A percentile compares a stretch with the other conserved stretches of the same genome.
These are phyloP conservation scores for Eidolon helvum DNA, from an alignment of 2,113 vertebrate species.

Conservation along the genomic window DNA sequence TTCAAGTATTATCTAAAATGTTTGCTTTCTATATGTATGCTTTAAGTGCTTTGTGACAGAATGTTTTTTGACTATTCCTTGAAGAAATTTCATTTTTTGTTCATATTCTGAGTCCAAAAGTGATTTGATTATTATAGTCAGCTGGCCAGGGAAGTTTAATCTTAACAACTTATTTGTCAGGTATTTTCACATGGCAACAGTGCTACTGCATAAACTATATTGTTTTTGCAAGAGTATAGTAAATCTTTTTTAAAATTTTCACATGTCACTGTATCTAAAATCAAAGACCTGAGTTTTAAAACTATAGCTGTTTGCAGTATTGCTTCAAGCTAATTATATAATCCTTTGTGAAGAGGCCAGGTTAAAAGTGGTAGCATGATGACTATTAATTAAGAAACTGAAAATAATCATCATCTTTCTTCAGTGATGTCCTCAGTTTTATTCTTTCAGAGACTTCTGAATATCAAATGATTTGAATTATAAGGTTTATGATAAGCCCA, in stretches of 20 bases:
- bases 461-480: slow-evolving; percentile 34
- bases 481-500: not conserved
- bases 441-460: slow-evolving; percentile 32
- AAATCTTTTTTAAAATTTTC: not conserved
- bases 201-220: not conserved
- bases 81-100: not conserved
- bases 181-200: not conserved
- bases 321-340: slow-evolving; percentile 40
- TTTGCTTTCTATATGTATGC: not conserved
- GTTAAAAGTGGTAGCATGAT: slow-evolving; percentile 21
- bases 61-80: not conserved
- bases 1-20: not conserved
- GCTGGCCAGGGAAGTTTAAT: not conserved
- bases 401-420: slow-evolving; percentile 29
- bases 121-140: not conserved
- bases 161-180: not conserved
- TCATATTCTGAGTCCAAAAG: not conserved
- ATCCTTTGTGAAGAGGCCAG: not conserved
- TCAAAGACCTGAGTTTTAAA: slow-evolving; percentile 10
- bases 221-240: not conserved
- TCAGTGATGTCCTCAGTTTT: not conserved
- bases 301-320: not conserved
- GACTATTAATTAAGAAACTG: not conserved
- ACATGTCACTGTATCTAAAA: not conserved
- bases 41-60: not conserved